Conservation (phyloP, 2,113 vertebrate species). For the Malurus melanocephalus region DNA sequence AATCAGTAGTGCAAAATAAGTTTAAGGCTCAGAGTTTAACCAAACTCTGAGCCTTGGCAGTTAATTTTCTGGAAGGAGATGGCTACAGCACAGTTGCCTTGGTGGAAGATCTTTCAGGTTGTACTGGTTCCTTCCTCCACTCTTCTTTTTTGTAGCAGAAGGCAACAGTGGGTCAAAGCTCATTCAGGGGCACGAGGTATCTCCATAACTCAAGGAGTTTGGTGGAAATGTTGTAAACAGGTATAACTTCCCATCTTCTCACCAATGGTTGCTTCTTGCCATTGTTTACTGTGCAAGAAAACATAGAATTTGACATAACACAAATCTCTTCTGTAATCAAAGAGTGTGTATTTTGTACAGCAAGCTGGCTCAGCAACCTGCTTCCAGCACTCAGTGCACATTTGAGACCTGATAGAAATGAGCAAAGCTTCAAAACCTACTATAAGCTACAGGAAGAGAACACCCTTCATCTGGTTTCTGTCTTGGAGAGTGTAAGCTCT, state of each 20-base stretch:
- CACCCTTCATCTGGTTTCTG: constrained; percentile 51
- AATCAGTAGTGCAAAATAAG: neutral
- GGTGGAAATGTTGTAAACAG: neutral
- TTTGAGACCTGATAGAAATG: neutral
- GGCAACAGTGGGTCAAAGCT: neutral
- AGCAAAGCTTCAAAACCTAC: constrained; percentile 1
- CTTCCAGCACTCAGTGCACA: neutral
- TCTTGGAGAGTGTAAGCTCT: constrained; percentile 28
- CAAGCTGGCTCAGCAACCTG: neutral
- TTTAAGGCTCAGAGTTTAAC: neutral
- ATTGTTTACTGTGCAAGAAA: neutral
- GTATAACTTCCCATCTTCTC: neutral
- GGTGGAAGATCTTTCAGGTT: neutral
- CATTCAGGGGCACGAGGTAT: fast-evolving
- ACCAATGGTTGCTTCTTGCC: neutral
- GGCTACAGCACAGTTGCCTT: neutral
- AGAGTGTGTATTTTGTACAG: neutral
- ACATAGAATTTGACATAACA: neutral
- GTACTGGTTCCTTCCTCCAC: fast-evolving
- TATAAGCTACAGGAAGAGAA: constrained; percentile 15
- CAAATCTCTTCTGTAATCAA: neutral
- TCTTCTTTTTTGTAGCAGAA: neutral
- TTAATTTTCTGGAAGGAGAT: neutral
- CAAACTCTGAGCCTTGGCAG: neutral
- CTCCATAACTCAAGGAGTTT: neutral